Percentiles rank a stretch among this genome's conserved stretches.
Evolutionary conservation across 2,113 vertebrate genomes (phyloP).

Genomic region (Xyrauchen texanus): DNA sequence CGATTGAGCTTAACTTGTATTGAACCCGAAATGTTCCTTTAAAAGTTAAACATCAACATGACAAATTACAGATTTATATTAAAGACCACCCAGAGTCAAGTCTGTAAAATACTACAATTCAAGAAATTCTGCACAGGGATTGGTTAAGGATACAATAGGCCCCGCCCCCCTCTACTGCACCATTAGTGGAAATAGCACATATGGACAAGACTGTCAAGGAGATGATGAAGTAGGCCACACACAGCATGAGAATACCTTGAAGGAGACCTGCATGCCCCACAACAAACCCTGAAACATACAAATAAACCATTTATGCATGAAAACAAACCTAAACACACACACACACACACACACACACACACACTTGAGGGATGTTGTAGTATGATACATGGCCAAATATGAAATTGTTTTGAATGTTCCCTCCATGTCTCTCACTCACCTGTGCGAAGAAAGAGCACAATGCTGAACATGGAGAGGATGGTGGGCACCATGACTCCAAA

Average conservation of each 20-base stretch:
- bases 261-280: slow-evolving; percentile 87
- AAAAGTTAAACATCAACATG: too few relatives aligned
- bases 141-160: slow-evolving; percentile 88
- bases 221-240: slow-evolving; percentile 86
- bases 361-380: background rate
- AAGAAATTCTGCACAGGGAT: background rate
- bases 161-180: slow-evolving; percentile 86
- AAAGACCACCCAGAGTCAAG: too few relatives aligned
- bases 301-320: background rate
- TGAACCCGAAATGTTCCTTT: too few relatives aligned
- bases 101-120: background rate
- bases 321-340: too few relatives aligned
- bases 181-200: slow-evolving; percentile 91
- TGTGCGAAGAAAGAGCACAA: slow-evolving; percentile 85
- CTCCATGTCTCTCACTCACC: slow-evolving; percentile 68
- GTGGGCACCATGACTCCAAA: slow-evolving; percentile 91
- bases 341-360: too few relatives aligned
- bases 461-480: slow-evolving; percentile 91
- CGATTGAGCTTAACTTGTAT: too few relatives aligned
- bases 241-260: slow-evolving; percentile 83
- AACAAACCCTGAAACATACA: slow-evolving; percentile 80
- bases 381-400: too few relatives aligned
- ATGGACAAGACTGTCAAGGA: slow-evolving; percentile 88
- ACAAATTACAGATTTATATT: too few relatives aligned
- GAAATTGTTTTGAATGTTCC: too few relatives aligned